Percentiles rank a stretch among this genome's conserved stretches.
Conservation (phyloP, 2,797 vertebrate genomes). For the Rhynchotus rufescens region DNA sequence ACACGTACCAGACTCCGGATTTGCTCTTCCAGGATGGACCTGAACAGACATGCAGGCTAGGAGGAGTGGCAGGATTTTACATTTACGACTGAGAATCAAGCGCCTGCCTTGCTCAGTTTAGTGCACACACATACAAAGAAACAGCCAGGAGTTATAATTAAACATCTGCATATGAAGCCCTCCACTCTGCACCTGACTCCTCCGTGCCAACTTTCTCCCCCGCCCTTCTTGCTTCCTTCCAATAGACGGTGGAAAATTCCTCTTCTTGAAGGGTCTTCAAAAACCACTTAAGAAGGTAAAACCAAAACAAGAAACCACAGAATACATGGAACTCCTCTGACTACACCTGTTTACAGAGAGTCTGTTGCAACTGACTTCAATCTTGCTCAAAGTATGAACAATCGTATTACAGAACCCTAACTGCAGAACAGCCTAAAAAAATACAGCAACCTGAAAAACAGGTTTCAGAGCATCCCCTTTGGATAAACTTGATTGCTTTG, state of each 20-base stretch:
- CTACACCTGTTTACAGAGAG: constrained; percentile 15
- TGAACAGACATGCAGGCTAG: background rate
- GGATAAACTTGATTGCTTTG: constrained; percentile 46
- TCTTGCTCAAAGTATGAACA: constrained; percentile 32
- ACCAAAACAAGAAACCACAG: background rate
- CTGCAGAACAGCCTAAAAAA: constrained; percentile 3
- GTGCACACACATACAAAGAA: background rate
- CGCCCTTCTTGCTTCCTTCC: background rate
- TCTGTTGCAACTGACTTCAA: constrained; percentile 25
- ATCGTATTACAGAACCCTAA: constrained; percentile 5
- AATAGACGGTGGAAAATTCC: background rate
- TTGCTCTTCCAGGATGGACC: background rate
- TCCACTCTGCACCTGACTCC: background rate
- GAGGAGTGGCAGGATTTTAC: background rate
- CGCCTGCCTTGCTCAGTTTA: background rate
- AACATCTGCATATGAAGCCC: background rate
- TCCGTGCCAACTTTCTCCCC: background rate
- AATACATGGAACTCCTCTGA: background rate
- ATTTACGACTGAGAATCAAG: background rate
- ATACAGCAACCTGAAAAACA: constrained; percentile 52
- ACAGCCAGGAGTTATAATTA: background rate
- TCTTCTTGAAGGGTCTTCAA: background rate
- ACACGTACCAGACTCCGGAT: background rate
- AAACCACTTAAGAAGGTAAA: background rate
- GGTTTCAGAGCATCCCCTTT: constrained; percentile 55